These are phyloP conservation scores for Epizoanthus ramosus DNA, from an alignment of 92 coral and sea anemone genomes.

Conservation along the genomic window DNA sequence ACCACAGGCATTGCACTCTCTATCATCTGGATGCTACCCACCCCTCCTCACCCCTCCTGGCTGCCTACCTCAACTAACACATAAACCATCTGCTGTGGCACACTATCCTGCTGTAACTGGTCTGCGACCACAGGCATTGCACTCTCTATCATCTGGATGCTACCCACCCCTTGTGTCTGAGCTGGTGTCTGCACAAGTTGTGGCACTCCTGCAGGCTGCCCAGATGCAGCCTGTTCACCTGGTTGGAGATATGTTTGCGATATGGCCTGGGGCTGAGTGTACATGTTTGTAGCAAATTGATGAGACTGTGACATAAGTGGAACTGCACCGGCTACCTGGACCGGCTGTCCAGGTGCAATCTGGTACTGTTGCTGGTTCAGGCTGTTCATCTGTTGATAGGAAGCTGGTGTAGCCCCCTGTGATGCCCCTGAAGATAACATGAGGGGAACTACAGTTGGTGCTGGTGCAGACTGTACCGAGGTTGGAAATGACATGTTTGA, in stretches of 20 bases:
- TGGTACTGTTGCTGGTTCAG: slow-evolving; percentile 23
- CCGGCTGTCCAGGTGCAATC: slow-evolving; percentile 13
- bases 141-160: neutral
- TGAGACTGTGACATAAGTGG: slow-evolving; percentile 34
- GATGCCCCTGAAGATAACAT: slow-evolving; percentile 35
- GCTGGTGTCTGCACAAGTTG: slow-evolving; percentile 29
- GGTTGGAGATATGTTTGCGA: slow-evolving; percentile 28
- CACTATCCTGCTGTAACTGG: slow-evolving; percentile 13
- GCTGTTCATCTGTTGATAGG: neutral
- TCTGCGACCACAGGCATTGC: neutral
- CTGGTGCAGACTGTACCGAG: slow-evolving; percentile 17
- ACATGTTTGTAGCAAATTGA: slow-evolving; percentile 28
- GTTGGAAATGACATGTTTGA: neutral
- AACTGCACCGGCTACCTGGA: slow-evolving; percentile 13
- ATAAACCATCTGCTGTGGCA: slow-evolving; percentile 2
- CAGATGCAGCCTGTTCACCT: slow-evolving; percentile 15
- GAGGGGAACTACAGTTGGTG: slow-evolving; percentile 17
- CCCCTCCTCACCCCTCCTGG: no score
- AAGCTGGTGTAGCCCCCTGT: neutral
- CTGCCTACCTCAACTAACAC: no score
- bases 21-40: no score
- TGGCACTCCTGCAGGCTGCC: slow-evolving; percentile 4
- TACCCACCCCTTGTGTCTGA: slow-evolving; percentile 19
- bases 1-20: no score
- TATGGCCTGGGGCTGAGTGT: slow-evolving; percentile 18